Base-by-base conservation (phyloP, 2,797 vertebrate genomes). In the Enteromius treurensis region DNA sequence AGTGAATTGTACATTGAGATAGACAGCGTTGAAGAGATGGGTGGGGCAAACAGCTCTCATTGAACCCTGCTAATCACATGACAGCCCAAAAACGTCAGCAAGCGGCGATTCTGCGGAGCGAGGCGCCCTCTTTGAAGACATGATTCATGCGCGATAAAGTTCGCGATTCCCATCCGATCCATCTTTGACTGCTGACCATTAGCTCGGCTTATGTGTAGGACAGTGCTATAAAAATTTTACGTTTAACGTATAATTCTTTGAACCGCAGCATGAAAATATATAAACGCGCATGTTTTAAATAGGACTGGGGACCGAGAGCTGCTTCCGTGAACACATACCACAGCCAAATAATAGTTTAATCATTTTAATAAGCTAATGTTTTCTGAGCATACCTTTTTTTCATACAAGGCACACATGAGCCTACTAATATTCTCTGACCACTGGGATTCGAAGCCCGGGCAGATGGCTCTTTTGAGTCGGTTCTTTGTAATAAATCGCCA, bases 1-100 rank as follows among this genome's bases (percentile, higher is more conserved):
- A 86, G 89, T 93, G 91, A 87, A 90, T 92, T 90, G 92, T 87
- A 94, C 92, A 91, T 92, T 92, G 93, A 95, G 93, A 94, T 81
- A 93, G 93, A 93, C 89, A 92, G 93, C 91, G 90, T 88, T 92
- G 93, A 90, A 88, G 92, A 94, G 94, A 92, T 92, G 95, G 96
- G 96, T 96, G 96, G 96, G 96, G 96, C 96, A 92, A 96, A 93
- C 93, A 88, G 93, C 94, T 93, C 95, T 92, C 94, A 92, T 94
- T 95, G 96, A 95, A 97, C 96, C 91, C 94, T 93, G 88, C 87
- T 89, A 92, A 93, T 97, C 96, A 96, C 96, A 94, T 97, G 96
- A 97, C 90, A 89, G 88, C 91, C 92, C 87, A 82, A 84, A 80
- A 94, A 95, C 95, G 94, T 95, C 94, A 95, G 92, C 91, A 91